These are phyloP conservation scores for Squalus acanthias DNA, from an alignment of 2,797 vertebrate genomes.

Conservation along the genomic window DNA sequence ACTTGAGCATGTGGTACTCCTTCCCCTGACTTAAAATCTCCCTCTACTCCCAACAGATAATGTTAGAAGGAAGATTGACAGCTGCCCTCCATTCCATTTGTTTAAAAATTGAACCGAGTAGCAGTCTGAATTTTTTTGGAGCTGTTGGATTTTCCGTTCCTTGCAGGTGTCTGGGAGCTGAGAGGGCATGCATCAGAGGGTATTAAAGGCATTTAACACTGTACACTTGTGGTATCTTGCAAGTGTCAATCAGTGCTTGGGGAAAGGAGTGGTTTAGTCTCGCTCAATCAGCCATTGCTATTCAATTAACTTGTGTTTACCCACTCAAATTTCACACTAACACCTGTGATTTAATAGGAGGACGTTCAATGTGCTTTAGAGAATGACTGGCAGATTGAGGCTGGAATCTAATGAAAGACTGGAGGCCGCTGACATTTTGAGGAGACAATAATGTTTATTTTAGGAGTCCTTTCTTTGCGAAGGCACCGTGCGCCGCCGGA, in stretches of 20 bases:
- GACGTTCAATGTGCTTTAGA: not conserved
- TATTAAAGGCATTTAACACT: not conserved
- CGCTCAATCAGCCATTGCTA: not conserved
- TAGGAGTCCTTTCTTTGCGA: not conserved
- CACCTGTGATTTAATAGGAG: not conserved
- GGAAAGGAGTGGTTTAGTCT: not conserved
- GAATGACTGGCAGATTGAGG: not conserved
- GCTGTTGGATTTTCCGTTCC: not conserved
- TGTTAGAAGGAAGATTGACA: not conserved
- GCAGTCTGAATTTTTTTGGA: not conserved
- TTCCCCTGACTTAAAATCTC: not conserved
- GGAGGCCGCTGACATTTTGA: not conserved
- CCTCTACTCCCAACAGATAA: not conserved
- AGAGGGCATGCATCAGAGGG: not conserved
- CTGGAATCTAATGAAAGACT: not conserved
- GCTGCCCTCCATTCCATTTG: not conserved
- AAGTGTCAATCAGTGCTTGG: not conserved
- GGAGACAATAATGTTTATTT: not conserved
- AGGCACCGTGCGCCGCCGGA: not conserved
- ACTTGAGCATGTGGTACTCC: not conserved
- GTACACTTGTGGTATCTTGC: not conserved
- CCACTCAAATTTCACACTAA: conserved; percentile 20
- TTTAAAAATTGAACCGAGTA: not conserved
- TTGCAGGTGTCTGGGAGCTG: not conserved
- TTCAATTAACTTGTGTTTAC: not conserved